Percentiles rank a stretch among this genome's conserved stretches.
Conservation (phyloP, 2,113 vertebrate genomes). For the Festucalex cinctus region DNA sequence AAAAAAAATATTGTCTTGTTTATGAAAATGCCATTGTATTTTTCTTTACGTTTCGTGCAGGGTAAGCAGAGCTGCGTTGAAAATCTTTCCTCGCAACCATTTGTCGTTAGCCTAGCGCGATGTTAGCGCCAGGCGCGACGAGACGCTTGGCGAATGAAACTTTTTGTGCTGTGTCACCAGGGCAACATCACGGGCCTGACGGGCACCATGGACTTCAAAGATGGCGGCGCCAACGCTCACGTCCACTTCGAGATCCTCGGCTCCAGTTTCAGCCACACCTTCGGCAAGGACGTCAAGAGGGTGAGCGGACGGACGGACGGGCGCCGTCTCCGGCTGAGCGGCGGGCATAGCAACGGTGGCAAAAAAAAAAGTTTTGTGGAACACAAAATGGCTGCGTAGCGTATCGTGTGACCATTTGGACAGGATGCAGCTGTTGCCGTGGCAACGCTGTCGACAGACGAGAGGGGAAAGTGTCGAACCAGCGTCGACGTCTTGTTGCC, state of each 20-base stretch:
- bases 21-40: too few relatives aligned
- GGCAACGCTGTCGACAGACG: too few relatives aligned
- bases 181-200: conserved; percentile 94
- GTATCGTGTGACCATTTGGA: background rate
- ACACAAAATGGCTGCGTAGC: background rate
- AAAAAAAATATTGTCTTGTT: too few relatives aligned
- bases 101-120: background rate
- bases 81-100: too few relatives aligned
- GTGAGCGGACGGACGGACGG: conserved; percentile 67
- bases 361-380: background rate
- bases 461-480: too few relatives aligned
- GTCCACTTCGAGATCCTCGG: conserved; percentile 98
- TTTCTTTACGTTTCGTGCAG: too few relatives aligned
- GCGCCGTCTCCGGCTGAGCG: background rate
- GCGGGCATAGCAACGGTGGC: too few relatives aligned
- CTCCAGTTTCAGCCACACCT: conserved; percentile 97
- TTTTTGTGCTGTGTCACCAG: conserved; percentile 59
- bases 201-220: conserved; percentile 92
- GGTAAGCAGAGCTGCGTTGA: too few relatives aligned
- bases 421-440: background rate
- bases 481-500: background rate
- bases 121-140: background rate
- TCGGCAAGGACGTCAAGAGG: conserved; percentile 94
- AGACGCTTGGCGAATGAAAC: background rate
- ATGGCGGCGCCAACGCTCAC: conserved; percentile 88